Conservation (phyloP, 2,113 vertebrate species). For the Numida meleagris region DNA sequence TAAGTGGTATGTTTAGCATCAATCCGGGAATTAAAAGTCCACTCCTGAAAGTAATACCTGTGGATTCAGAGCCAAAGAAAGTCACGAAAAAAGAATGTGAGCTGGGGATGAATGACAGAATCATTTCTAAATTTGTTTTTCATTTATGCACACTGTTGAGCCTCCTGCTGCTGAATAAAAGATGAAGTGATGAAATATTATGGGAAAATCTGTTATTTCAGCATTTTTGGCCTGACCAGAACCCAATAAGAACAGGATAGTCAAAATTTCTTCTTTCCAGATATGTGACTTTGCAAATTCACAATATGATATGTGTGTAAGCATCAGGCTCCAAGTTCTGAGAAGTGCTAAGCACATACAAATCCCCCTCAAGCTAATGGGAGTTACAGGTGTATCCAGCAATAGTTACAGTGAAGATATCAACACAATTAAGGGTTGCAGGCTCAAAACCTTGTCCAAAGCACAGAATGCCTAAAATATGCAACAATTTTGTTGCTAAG, state of each 20-base stretch:
- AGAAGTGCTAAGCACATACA: background rate
- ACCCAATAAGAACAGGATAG: background rate
- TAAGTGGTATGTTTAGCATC: background rate
- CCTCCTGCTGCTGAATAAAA: background rate
- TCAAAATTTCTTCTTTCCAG: background rate
- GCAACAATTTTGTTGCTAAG: background rate
- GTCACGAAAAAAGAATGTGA: background rate
- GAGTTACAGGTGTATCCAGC: background rate
- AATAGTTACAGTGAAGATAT: background rate
- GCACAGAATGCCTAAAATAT: background rate
- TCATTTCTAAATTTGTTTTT: background rate
- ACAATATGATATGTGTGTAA: background rate
- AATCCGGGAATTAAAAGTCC: background rate
- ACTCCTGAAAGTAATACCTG: background rate
- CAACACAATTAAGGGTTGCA: background rate
- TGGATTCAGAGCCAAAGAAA: background rate
- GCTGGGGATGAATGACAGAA: background rate
- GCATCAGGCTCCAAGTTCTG: background rate
- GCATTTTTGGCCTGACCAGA: background rate
- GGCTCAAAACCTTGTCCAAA: background rate
- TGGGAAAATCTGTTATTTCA: background rate
- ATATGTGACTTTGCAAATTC: slow-evolving; percentile 4
- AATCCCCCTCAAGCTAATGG: background rate
- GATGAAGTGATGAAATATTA: background rate
- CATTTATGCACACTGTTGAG: background rate